Conservation (phyloP, 2,888 invertebrate genomes). For the Dicyrtoma fusca region DNA sequence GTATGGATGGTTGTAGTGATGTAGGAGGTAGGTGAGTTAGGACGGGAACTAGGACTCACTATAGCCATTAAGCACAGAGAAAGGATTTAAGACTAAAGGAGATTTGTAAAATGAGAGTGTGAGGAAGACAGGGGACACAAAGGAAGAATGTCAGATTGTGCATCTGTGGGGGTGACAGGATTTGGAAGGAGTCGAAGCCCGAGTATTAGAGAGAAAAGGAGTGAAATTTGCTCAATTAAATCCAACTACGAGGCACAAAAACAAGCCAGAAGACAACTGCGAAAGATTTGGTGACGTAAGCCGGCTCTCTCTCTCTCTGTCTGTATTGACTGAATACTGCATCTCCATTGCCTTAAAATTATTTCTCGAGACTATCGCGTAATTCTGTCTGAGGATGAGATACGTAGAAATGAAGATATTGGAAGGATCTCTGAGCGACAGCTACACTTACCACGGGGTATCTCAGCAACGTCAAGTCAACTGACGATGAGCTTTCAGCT, state of each 20-base stretch:
- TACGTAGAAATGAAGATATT: background rate
- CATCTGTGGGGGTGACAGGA: slow-evolving; percentile 11
- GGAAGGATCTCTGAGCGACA: background rate
- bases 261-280: too few species aligned
- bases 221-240: slow-evolving; percentile 27
- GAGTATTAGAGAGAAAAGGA: slow-evolving; percentile 3
- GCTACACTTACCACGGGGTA: too few species aligned
- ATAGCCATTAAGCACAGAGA: background rate
- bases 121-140: too few species aligned
- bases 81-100: background rate
- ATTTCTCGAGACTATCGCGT: background rate
- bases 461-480: too few species aligned
- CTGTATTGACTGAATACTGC: background rate
- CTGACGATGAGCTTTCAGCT: too few species aligned
- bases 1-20: background rate
- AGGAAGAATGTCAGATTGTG: background rate
- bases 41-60: background rate
- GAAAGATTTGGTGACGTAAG: too few species aligned
- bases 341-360: background rate
- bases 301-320: background rate
- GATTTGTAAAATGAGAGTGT: too few species aligned
- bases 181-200: background rate
- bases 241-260: too few species aligned
- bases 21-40: background rate
- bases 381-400: too few species aligned